Percentiles rank a stretch among this genome's conserved stretches.
Evolutionary conservation across 2,888 invertebrate genomes (phyloP).

Genomic region (Antheraea assamensis): DNA sequence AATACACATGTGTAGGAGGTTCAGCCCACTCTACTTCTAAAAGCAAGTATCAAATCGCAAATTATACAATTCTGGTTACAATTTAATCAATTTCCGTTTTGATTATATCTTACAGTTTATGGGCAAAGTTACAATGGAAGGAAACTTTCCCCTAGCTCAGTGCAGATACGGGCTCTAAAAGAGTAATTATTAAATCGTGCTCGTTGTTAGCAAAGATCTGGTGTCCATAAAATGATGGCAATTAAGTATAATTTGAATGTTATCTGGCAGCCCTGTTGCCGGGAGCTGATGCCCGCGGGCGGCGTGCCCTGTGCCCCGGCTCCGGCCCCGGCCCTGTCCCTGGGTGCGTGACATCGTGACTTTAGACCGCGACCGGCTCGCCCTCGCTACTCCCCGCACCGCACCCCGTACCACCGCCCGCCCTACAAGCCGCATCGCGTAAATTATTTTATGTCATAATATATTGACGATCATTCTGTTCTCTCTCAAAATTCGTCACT

Average conservation of each 20-base stretch:
- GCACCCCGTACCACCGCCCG: slow-evolving; percentile 24
- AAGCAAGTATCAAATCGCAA: not conserved
- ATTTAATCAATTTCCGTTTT: not conserved
- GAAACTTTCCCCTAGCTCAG: not conserved
- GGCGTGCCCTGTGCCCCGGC: slow-evolving; percentile 19
- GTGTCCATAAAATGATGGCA: slow-evolving; percentile 1
- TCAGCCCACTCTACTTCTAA: not conserved
- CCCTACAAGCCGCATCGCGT: slow-evolving; percentile 31
- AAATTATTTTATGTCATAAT: slow-evolving; percentile 73
- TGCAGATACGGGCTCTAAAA: not conserved
- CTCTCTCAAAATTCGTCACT: slow-evolving; percentile 6
- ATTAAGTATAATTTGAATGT: slow-evolving; percentile 2
- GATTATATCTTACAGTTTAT: not conserved
- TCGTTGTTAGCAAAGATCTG: slow-evolving; percentile 12
- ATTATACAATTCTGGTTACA: not conserved
- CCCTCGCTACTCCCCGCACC: slow-evolving; percentile 25
- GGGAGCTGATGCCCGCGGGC: slow-evolving; percentile 26
- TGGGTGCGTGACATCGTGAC: slow-evolving; percentile 68
- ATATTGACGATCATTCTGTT: slow-evolving; percentile 61
- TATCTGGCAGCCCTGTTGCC: slow-evolving; percentile 16
- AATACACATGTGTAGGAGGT: not conserved
- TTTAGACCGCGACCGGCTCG: slow-evolving; percentile 51
- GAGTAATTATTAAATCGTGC: not conserved
- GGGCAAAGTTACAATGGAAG: not conserved
- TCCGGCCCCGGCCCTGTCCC: slow-evolving; percentile 20